These are phyloP conservation scores for Strix aluco DNA, from an alignment of 2,113 vertebrate species.

Conservation along the genomic window DNA sequence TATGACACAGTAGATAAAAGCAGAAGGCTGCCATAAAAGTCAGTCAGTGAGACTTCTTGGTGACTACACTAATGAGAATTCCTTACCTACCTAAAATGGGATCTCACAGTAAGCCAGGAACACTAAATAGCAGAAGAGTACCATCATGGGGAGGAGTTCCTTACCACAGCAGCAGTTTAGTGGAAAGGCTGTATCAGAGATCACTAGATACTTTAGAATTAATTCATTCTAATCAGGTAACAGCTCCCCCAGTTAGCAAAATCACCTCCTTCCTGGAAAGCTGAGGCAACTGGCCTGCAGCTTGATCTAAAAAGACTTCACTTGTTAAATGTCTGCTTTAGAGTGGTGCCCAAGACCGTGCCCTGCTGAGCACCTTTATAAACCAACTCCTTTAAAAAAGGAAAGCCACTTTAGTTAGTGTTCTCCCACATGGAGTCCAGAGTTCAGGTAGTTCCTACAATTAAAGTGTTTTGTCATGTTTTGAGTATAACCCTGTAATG, in stretches of 20 bases:
- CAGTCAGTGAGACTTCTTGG: background rate
- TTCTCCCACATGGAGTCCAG: background rate
- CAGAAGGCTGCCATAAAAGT: background rate
- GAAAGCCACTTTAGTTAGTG: background rate
- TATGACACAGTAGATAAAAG: background rate
- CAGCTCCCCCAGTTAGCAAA: background rate
- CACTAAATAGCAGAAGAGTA: background rate
- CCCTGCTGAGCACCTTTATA: background rate
- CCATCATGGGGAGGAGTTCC: background rate
- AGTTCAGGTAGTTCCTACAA: background rate
- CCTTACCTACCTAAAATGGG: background rate
- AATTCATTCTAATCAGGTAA: background rate
- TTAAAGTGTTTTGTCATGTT: background rate
- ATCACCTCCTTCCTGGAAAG: background rate
- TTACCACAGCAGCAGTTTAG: background rate
- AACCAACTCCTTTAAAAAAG: background rate
- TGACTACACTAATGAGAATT: background rate
- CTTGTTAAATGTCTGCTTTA: background rate
- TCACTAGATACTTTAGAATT: background rate
- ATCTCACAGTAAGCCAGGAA: background rate
- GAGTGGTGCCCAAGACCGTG: background rate
- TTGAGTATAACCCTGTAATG: background rate
- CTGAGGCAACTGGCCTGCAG: background rate
- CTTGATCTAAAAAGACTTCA: background rate
- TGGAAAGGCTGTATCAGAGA: background rate